Evolutionary conservation across 2,797 vertebrate genomes (phyloP), one percentile per base, ranked within the genome.

Genomic region (Poecilia wingei): DNA sequence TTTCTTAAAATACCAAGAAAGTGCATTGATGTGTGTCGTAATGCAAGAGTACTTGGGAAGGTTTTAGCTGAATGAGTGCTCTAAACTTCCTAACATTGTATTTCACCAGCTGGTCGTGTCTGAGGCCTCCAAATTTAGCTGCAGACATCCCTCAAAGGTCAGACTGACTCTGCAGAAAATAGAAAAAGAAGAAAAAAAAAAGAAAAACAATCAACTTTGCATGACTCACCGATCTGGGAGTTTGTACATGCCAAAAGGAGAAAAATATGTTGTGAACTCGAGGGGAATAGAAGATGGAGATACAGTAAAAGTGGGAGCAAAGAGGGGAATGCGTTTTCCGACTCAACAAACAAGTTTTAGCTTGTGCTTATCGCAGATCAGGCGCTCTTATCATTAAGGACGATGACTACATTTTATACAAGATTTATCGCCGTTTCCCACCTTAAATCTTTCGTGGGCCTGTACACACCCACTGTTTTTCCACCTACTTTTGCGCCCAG

Each of bases 201-300:
- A 87, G 5, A 31, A 31, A 85, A 84, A 75, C 43, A 73, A 74
- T 79, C 66, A 79, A 64, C 61, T 85, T 84, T 82, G 69, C 79
- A 77, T 89, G 88, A 94, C 77, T 92, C 92, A 92, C 91, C 89
- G 83, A 75, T 86, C 72, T 83, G 85, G 85, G 79, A 79, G 69
- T 81, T 79, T 76, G 71, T 57, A 47, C 53, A 82, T 79, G 59
- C 78, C 66, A 70, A 82, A 76, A 79, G 46, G 66, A 84, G 78
- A 82, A 79, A 84, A 83, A 80, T 76, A 76, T 78, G 83, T 76
- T 72, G 72, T 80, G 76, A 73, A 84, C 86, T 88, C 6, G 71
- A 57, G 55, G 69, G 61, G 78, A 78, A 75, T 87, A 83, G 6
- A n/a, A 70, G 43, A 70, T 45, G n/a, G 25, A 46, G 25, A 82